Evolutionary conservation across 2,797 vertebrate genomes (phyloP), one percentile per base, ranked within the genome.

Genomic region (Takifugu ocellatus): DNA sequence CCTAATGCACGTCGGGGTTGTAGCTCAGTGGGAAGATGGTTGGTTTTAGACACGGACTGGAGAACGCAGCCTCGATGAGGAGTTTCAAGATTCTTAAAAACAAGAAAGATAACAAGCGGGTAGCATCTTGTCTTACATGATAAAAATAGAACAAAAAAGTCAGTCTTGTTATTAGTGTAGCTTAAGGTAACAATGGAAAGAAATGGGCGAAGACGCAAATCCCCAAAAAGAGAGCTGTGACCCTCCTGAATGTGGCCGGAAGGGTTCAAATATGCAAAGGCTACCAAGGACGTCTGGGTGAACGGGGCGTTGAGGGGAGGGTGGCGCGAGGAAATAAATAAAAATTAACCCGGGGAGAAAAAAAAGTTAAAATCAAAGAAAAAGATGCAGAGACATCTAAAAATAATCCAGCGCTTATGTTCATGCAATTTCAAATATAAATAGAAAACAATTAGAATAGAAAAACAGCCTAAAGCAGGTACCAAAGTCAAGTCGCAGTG

Each of bases 101-200:
- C 7, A 16, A 10, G 52, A 42, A 79, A 75, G 73, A 84, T 80
- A 68, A 84, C 77, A 67, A 72, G 72, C 48, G 66, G 70, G 60
- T 83, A 84, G 83, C 63, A 69, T 68, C 80, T 77, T 69, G 44
- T 68, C 69, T 78, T 84, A 45, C 75, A 73, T 87, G 2, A 16
- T 17, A 90, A 87, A 88, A 89, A 90, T 85, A 89, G 60, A 89
- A 73, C 78, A n/a, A 39, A 39, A 86, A 85, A 86, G 85, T 91
- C 90, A 90, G 88, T 91, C 83, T 89, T 33, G 51, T 76, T 79
- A 90, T 90, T 90, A 91, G 90, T 89, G 88, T 92, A 92, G 91
- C 92, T 92, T 92, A 91, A 80, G 81, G 84, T 74, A 79, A 83
- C 87, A 77, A 85, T 84, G 79, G 87, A 76, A 86, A 87, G 73